These are phyloP conservation scores for Pocota personata DNA, from an alignment of 2,888 invertebrate genomes.

Conservation along the genomic window DNA sequence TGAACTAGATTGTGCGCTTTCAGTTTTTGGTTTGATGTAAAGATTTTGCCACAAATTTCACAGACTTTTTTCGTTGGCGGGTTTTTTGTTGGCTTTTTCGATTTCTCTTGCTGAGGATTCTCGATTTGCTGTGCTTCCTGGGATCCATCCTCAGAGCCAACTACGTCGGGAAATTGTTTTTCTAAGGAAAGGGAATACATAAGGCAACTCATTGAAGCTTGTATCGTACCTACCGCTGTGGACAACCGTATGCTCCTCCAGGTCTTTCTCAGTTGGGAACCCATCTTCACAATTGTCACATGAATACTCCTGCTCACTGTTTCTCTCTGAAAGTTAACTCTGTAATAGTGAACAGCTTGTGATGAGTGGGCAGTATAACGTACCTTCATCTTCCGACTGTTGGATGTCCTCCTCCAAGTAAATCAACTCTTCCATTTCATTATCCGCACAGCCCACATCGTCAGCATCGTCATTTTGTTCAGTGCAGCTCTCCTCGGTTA, in stretches of 20 bases:
- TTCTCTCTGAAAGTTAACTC: not conserved
- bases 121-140: not conserved
- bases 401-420: constrained; percentile 5
- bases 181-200: not conserved
- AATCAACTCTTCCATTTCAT: constrained; percentile 35
- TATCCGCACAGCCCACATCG: constrained; percentile 8
- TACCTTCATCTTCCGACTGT: constrained; percentile 14
- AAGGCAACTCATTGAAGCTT: not conserved
- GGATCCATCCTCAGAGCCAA: not conserved
- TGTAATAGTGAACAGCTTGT: not conserved
- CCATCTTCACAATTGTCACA: not conserved
- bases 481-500: not conserved
- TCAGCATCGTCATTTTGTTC: not conserved
- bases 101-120: not conserved
- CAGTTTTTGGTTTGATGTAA: constrained; percentile 68
- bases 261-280: not conserved
- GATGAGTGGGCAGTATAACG: not conserved
- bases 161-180: not conserved
- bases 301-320: not conserved
- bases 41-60: constrained; percentile 69
- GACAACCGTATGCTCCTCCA: not conserved
- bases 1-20: constrained; percentile 67
- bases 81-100: not conserved
- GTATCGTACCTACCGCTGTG: not conserved
- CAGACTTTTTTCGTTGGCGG: constrained; percentile 37